Conservation (phyloP, 2,797 vertebrate genomes). For the Erithacus rubecula region DNA sequence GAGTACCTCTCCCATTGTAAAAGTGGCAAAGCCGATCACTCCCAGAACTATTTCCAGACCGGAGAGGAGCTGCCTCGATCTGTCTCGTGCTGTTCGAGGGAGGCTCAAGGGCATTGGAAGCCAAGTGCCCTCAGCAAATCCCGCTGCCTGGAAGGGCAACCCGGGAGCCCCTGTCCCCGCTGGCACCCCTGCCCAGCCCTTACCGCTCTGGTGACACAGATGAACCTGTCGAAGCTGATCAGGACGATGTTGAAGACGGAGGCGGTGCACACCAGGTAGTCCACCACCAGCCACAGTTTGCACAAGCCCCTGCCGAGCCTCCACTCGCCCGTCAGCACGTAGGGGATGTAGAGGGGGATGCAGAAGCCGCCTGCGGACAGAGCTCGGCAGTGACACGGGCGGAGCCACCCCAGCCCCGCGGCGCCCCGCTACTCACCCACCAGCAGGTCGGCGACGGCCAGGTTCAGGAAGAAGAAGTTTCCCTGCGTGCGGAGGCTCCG, state of each 20-base stretch:
- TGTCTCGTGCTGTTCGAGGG: too few relatives aligned
- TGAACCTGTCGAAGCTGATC: conserved; percentile 80
- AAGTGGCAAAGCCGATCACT: not conserved
- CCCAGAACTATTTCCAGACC: not conserved
- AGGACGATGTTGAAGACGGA: conserved; percentile 81
- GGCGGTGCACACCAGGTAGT: conserved; percentile 78
- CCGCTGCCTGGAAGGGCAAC: not conserved
- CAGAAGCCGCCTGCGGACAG: conserved; percentile 75
- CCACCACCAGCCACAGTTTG: conserved; percentile 78
- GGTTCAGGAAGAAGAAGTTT: conserved; percentile 82
- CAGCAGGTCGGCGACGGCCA: conserved; percentile 78
- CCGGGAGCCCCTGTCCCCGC: not conserved
- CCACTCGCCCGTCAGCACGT: conserved; percentile 76
- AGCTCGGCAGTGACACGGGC: not conserved
- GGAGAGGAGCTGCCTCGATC: fast-evolving
- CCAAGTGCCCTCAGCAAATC: not conserved
- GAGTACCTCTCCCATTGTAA: not conserved
- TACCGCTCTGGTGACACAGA: conserved; percentile 77
- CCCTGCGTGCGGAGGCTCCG: conserved; percentile 76
- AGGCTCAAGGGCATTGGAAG: fast-evolving
- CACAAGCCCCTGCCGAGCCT: conserved; percentile 74
- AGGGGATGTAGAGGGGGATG: conserved; percentile 80
- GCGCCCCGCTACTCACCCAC: conserved; percentile 69
- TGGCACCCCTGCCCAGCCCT: not conserved
- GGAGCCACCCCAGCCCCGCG: not conserved